These are phyloP conservation scores for Nasonovia ribisnigri DNA, from an alignment of 2,888 invertebrate genomes.

Conservation along the genomic window DNA sequence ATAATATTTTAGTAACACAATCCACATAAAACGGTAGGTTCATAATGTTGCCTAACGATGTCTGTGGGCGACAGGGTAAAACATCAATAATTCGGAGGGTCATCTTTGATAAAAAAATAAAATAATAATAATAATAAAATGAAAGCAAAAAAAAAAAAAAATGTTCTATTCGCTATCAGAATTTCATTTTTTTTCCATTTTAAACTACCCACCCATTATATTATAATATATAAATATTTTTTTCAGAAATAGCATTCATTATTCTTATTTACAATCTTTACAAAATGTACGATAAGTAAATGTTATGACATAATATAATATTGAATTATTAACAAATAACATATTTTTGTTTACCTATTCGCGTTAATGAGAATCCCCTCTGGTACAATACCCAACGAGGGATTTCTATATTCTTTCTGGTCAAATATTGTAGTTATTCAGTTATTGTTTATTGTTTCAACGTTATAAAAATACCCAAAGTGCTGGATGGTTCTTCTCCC, in stretches of 20 bases:
- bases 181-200: background rate
- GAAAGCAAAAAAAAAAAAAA: background rate
- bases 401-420: background rate
- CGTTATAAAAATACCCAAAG: background rate
- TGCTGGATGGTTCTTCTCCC: too few species aligned
- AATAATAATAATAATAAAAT: background rate
- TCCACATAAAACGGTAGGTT: conserved; percentile 13
- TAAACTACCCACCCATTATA: background rate
- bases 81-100: conserved; percentile 49
- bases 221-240: background rate
- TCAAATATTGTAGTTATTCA: background rate
- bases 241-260: background rate
- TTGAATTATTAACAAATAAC: background rate
- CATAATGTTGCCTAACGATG: conserved; percentile 38
- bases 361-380: background rate
- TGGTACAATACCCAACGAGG: background rate
- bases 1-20: conserved; percentile 37
- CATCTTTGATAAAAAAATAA: conserved; percentile 11
- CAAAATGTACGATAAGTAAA: background rate
- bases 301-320: background rate
- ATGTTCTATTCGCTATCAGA: conserved; percentile 9
- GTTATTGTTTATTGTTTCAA: background rate
- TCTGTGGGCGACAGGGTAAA: conserved; percentile 39
- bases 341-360: background rate
- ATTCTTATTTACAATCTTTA: background rate